Conservation (phyloP, 2,113 vertebrate genomes). For the Ciconia boyciana region DNA sequence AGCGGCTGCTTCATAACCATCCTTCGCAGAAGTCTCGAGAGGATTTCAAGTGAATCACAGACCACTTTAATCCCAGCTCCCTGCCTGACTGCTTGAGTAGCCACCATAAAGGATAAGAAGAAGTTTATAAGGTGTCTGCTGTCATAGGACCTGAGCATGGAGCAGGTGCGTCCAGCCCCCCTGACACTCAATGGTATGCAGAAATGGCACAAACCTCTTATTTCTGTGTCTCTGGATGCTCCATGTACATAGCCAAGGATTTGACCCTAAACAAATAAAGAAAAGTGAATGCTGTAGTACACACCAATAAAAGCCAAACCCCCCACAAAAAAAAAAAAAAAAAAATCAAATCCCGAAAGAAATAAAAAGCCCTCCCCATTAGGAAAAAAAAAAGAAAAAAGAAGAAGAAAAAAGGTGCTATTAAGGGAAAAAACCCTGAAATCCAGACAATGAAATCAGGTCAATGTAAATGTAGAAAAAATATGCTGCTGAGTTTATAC, state of each 20-base stretch:
- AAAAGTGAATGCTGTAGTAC: slow-evolving; percentile 31
- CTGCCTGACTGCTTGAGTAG: background rate
- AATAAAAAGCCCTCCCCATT: background rate
- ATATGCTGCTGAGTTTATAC: background rate
- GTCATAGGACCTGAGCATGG: background rate
- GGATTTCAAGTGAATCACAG: background rate
- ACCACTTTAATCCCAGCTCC: background rate
- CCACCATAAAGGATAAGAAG: background rate
- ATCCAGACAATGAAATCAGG: background rate
- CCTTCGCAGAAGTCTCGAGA: background rate
- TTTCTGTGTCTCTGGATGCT: slow-evolving; percentile 38
- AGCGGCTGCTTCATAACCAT: background rate
- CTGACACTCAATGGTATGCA: background rate
- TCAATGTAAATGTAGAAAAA: background rate
- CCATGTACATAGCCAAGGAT: slow-evolving; percentile 36
- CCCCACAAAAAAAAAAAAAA: rapidly evolving
- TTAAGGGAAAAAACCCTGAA: background rate
- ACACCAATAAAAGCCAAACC: background rate
- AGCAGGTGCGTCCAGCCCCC: background rate
- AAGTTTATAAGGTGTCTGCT: background rate
- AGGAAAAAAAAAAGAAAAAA: background rate
- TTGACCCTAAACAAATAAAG: slow-evolving; percentile 45
- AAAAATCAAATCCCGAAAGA: rapidly evolving
- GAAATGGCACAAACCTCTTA: slow-evolving; percentile 51
- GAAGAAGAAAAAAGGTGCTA: background rate